These are phyloP conservation scores for Acrobasis repandana DNA, from an alignment of 2,888 invertebrate genomes.

Conservation along the genomic window DNA sequence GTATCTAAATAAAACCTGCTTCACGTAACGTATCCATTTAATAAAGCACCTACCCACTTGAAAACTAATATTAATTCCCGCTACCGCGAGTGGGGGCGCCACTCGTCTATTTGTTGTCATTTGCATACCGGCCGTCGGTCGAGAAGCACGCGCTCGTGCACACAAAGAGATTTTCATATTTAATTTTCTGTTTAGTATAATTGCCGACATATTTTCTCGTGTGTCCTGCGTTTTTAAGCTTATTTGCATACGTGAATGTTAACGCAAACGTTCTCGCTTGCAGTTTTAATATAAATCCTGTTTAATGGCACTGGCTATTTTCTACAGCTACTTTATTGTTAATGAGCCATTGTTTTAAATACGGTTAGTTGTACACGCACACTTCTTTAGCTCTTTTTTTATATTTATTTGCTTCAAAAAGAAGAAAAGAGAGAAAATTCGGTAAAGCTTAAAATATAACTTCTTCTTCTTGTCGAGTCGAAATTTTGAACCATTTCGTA, in stretches of 20 bases:
- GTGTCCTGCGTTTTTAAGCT: constrained; percentile 44
- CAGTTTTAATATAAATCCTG: constrained; percentile 26
- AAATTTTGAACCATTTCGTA: too few relatives aligned
- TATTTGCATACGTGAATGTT: constrained; percentile 55
- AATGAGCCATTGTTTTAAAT: not conserved
- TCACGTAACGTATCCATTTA: constrained; percentile 16
- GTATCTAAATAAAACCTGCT: constrained; percentile 1
- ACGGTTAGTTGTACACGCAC: not conserved
- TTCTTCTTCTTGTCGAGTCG: too few relatives aligned
- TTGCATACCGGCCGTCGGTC: constrained; percentile 60
- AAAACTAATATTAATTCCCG: constrained; percentile 39
- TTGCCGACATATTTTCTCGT: constrained; percentile 62
- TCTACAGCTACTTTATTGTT: not conserved
- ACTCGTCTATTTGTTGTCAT: constrained; percentile 63
- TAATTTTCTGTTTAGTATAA: constrained; percentile 73
- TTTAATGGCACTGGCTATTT: constrained; percentile 10
- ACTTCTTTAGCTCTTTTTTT: not conserved
- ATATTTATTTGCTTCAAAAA: too few relatives aligned
- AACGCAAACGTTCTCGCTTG: constrained; percentile 24
- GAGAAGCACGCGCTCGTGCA: constrained; percentile 36
- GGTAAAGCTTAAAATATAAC: too few relatives aligned
- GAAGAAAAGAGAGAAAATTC: too few relatives aligned
- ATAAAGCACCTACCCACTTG: constrained; percentile 31
- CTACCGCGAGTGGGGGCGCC: constrained; percentile 39
- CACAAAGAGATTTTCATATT: constrained; percentile 74